phyloP scores from a whole-genome alignment of 2,888 invertebrate species.

The Pristionchus entomophagus region DNA sequence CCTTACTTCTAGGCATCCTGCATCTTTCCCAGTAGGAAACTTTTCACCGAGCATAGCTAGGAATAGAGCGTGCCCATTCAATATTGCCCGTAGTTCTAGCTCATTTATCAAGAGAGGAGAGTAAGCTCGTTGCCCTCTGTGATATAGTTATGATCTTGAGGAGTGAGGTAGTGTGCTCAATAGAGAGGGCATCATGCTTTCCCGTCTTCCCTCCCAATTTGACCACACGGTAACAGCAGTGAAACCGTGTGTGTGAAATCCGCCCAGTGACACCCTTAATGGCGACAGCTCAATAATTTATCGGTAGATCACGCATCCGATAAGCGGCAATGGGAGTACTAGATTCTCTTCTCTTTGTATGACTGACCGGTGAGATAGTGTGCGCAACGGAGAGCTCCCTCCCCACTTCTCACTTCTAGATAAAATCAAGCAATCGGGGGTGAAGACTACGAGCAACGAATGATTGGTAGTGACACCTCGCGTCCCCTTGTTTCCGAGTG shows the following conservation, averaged over 20 bases:
- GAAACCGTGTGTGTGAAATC: background rate
- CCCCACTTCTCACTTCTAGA: constrained; percentile 26
- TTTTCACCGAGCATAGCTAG: too few relatives aligned
- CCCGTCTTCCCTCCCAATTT: background rate
- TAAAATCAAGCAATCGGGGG: background rate
- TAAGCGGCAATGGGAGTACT: background rate
- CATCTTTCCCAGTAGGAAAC: too few relatives aligned
- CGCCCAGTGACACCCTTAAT: background rate
- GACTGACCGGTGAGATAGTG: too few relatives aligned
- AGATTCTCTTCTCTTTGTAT: too few relatives aligned
- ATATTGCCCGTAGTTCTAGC: too few relatives aligned
- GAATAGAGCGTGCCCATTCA: too few relatives aligned
- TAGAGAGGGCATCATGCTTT: background rate
- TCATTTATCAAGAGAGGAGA: too few relatives aligned
- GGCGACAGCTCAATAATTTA: constrained; percentile 42
- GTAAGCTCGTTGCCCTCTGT: too few relatives aligned
- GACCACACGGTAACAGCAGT: constrained; percentile 41
- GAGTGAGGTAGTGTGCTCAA: background rate
- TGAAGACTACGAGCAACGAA: background rate
- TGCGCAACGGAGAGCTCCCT: too few relatives aligned
- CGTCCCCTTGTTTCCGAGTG: too few relatives aligned
- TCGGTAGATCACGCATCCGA: background rate
- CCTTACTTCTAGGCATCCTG: too few relatives aligned
- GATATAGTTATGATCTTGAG: background rate
- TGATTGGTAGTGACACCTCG: constrained; percentile 40